Percentiles rank a stretch among this genome's conserved stretches.
These are phyloP conservation scores for Octomys mimax DNA, from an alignment of 2,797 vertebrate genomes.

Conservation along the genomic window DNA sequence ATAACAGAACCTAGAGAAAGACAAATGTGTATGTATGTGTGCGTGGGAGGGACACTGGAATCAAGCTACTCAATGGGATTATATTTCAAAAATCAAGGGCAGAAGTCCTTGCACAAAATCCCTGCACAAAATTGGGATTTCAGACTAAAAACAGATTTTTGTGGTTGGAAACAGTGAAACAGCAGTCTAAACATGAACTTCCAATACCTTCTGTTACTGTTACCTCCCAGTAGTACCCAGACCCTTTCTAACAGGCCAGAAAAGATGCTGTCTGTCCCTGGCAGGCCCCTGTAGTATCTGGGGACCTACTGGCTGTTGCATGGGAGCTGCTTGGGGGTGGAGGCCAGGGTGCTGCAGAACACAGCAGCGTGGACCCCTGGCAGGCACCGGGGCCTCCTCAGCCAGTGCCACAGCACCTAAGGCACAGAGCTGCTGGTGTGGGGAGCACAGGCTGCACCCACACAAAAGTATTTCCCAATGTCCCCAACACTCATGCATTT, in stretches of 20 bases:
- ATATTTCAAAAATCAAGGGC: constrained; percentile 17
- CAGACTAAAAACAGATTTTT: constrained; percentile 3
- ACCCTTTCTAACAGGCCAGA: not conserved
- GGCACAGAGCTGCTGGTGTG: no score
- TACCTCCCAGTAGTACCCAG: not conserved
- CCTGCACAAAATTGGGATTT: not conserved
- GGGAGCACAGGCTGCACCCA: not conserved
- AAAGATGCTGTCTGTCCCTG: not conserved
- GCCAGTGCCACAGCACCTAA: not conserved
- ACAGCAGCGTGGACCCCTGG: not conserved
- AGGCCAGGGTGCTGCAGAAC: not conserved
- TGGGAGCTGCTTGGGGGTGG: not conserved
- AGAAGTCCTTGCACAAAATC: not conserved
- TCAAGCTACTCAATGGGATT: not conserved
- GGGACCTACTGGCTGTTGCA: not conserved
- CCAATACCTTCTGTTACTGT: not conserved
- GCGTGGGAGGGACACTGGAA: no score
- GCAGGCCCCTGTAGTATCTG: not conserved
- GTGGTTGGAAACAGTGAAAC: not conserved
- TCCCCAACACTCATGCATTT: not conserved
- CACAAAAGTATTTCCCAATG: not conserved
- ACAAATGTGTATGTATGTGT: no score
- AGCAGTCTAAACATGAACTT: not conserved
- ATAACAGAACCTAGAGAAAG: not conserved
- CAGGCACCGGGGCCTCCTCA: not conserved